Conservation (phyloP, 2,797 vertebrate genomes). For the Spheniscus humboldti region DNA sequence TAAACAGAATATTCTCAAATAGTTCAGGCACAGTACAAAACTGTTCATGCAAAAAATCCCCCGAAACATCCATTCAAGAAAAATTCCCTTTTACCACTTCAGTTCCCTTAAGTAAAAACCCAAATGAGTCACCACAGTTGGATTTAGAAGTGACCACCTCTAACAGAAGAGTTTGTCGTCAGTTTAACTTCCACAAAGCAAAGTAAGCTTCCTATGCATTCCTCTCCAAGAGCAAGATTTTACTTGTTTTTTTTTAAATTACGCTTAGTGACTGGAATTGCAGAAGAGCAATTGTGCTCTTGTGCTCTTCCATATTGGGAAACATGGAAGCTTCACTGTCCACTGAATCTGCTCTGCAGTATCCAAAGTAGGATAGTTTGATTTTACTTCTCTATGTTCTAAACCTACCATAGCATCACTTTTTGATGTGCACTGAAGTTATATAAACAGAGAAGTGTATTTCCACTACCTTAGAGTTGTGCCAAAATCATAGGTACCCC, state of each 20-base stretch:
- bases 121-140: conserved; percentile 23
- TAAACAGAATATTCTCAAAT: neutral
- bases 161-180: neutral
- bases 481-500: neutral
- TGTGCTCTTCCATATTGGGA: neutral
- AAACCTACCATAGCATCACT: neutral
- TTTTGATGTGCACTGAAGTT: neutral
- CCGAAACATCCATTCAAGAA: neutral
- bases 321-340: neutral
- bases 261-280: neutral
- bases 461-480: neutral
- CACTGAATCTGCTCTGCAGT: neutral
- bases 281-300: neutral
- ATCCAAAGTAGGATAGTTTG: neutral
- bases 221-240: neutral
- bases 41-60: neutral
- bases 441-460: neutral
- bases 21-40: neutral
- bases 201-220: neutral
- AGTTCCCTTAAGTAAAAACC: conserved; percentile 54
- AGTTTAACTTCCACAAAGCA: conserved; percentile 10
- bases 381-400: neutral
- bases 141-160: neutral
- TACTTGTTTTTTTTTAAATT: neutral
- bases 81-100: conserved; percentile 8